A percentile compares a stretch with the other conserved stretches of the same genome.
Evolutionary conservation across 2,113 vertebrate species (phyloP).

Genomic region (Thalassarche chlororhynchos): DNA sequence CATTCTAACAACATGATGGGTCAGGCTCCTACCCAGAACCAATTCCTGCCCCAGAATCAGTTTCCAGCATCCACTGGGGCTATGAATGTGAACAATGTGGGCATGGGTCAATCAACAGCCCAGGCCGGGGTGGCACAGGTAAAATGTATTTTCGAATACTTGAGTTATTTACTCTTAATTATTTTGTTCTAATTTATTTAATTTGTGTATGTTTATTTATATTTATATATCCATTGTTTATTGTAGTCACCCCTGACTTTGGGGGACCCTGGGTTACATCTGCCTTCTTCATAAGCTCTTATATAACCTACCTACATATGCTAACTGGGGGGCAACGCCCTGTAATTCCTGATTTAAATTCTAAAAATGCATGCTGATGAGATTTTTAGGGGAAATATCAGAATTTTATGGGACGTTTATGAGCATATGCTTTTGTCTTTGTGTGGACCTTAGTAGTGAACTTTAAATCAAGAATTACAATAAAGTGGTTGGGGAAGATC

Average conservation of each 20-base stretch:
- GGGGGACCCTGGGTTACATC: neutral
- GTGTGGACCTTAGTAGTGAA: neutral
- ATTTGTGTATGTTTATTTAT: neutral
- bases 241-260: neutral
- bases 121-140: constrained; percentile 89
- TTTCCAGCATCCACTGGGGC: constrained; percentile 82
- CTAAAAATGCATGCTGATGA: neutral
- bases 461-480: neutral
- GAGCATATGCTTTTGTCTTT: neutral
- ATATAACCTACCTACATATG: neutral
- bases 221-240: neutral
- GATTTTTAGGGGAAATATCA: neutral
- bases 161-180: neutral
- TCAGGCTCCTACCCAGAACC: constrained; percentile 85
- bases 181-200: neutral
- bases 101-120: constrained; percentile 82
- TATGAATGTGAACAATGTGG: constrained; percentile 88
- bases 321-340: neutral
- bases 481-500: neutral
- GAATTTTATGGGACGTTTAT: neutral
- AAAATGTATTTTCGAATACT: neutral
- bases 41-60: constrained; percentile 89
- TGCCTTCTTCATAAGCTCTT: neutral
- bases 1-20: constrained; percentile 88
- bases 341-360: neutral